Conservation (phyloP, 1,140 invertebrate genomes). For the Formica exsecta region DNA sequence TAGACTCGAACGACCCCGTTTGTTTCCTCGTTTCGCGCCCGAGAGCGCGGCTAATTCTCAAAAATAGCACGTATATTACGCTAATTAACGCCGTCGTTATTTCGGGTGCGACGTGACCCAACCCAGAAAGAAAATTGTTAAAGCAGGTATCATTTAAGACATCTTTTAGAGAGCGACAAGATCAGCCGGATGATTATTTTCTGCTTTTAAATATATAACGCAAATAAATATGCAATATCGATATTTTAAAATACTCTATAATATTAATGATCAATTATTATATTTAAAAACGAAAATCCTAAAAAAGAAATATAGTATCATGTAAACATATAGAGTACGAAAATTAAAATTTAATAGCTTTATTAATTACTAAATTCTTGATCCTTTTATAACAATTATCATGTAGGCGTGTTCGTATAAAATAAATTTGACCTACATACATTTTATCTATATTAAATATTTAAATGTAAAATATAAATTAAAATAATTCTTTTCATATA, state of each 20-base stretch:
- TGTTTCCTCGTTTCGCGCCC: constrained; percentile 18
- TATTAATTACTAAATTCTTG: too few species aligned
- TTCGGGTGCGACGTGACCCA: not conserved
- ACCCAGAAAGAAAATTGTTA: constrained; percentile 22
- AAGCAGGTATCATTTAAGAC: constrained; percentile 19
- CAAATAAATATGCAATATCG: not conserved
- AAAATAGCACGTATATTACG: constrained; percentile 41
- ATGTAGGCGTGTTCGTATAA: too few species aligned
- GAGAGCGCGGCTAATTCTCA: constrained; percentile 15
- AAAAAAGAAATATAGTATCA: too few species aligned
- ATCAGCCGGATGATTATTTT: not conserved
- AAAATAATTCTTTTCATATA: too few species aligned
- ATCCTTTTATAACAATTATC: too few species aligned
- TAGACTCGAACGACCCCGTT: constrained; percentile 36
- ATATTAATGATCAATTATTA: too few species aligned
- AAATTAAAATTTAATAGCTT: too few species aligned
- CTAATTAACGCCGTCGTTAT: constrained; percentile 42
- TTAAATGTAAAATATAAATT: too few species aligned
- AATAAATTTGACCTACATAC: too few species aligned
- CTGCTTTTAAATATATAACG: not conserved
- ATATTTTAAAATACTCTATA: not conserved
- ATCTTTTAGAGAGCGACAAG: constrained; percentile 1
- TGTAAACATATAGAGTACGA: too few species aligned
- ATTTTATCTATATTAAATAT: too few species aligned
- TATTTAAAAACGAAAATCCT: too few species aligned